Evolutionary conservation across 1,140 invertebrate genomes (phyloP).

Genomic region (Ceratosolen fusciceps): DNA sequence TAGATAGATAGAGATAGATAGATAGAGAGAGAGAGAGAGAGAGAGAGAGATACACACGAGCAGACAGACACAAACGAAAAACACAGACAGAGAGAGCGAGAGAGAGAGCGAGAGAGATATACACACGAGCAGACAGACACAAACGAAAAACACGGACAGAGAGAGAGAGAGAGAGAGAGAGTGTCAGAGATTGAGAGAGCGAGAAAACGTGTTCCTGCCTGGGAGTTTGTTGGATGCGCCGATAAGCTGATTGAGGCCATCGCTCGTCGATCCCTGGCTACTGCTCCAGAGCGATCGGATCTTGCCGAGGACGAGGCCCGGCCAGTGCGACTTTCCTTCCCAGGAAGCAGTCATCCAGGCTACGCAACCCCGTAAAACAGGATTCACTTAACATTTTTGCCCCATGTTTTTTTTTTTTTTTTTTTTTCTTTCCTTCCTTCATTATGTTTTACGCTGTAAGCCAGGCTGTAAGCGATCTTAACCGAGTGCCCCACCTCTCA

Average conservation of each 20-base stretch:
- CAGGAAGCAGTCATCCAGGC: constrained; percentile 73
- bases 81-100: not conserved
- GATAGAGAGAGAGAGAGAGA: constrained; percentile 3
- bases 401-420: not conserved
- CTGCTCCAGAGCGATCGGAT: constrained; percentile 88
- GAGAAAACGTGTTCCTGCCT: constrained; percentile 58
- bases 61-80: not conserved
- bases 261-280: constrained; percentile 78
- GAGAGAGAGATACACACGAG: not conserved
- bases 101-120: not conserved
- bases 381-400: constrained; percentile 35
- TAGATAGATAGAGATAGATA: too few species aligned
- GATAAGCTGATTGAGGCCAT: constrained; percentile 84
- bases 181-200: not conserved
- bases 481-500: not conserved
- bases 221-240: constrained; percentile 62
- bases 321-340: constrained; percentile 77
- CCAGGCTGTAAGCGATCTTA: too few species aligned
- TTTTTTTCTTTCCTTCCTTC: too few species aligned
- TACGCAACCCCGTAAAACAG: constrained; percentile 49
- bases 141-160: too few species aligned
- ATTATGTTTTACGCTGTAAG: too few species aligned
- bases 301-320: constrained; percentile 85
- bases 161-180: not conserved
- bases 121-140: not conserved